phyloP scores from a whole-genome alignment of 2,113 vertebrate genomes.

The Probosciger aterrimus region DNA sequence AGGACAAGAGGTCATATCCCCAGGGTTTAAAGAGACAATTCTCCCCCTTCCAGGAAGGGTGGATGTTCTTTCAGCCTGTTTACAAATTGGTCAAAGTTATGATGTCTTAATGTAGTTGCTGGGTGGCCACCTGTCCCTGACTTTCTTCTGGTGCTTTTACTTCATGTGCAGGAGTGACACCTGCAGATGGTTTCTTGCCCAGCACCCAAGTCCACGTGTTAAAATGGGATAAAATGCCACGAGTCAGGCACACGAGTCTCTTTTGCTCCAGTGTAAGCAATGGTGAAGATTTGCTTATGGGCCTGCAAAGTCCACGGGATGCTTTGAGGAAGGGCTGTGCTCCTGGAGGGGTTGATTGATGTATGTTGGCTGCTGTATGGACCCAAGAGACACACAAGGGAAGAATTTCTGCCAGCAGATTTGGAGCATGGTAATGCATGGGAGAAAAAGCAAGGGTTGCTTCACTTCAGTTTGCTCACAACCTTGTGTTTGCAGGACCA shows the following conservation, averaged over 20 bases:
- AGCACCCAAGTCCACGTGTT: fast-evolving
- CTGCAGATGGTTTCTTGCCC: conserved; percentile 47
- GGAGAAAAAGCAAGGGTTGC: background rate
- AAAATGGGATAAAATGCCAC: fast-evolving
- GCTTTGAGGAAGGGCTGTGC: background rate
- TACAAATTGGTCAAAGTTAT: conserved; percentile 61
- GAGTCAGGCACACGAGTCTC: fast-evolving
- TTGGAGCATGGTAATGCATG: fast-evolving
- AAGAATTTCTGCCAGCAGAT: background rate
- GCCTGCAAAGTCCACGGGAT: fast-evolving
- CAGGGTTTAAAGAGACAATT: conserved; percentile 44
- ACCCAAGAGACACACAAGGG: background rate
- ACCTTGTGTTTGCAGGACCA: background rate
- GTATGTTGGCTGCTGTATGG: fast-evolving
- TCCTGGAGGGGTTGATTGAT: fast-evolving
- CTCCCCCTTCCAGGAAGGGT: conserved; percentile 17
- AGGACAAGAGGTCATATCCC: conserved; percentile 71
- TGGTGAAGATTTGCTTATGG: fast-evolving
- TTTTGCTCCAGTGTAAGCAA: fast-evolving
- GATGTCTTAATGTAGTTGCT: conserved; percentile 58
- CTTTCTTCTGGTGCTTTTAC: background rate
- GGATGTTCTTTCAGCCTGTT: conserved; percentile 53
- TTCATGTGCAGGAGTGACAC: conserved; percentile 28
- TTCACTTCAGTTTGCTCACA: fast-evolving
- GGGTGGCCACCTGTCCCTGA: conserved; percentile 33